Base-by-base conservation (phyloP, 2,888 invertebrate genomes). In the Tanypteryx hageni region DNA sequence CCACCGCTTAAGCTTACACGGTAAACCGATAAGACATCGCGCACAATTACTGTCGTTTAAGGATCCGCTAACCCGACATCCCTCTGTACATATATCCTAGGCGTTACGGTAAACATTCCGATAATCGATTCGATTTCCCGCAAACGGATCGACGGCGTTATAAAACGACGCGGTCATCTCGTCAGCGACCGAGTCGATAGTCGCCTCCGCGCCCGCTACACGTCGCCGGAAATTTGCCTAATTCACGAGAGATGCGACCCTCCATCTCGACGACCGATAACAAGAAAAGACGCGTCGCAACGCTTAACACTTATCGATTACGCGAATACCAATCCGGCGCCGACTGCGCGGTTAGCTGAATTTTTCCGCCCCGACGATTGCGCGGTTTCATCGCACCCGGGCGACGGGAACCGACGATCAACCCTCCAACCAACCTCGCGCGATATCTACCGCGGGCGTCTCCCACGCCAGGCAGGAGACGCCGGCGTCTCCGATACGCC, bases 141-240 rank as follows among this genome's bases (percentile, higher is more conserved):
- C 76, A n/a, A n/a, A 22, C n/a, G 22, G 16, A 22, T 1, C 14
- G 27, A 76, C 76, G 76, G 76, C 76, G 76, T n/a, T 76, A 0
- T 76, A 76, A 76, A 76, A 76, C 76, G 76, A n/a, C 76, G 76
- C 76, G 76, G 76, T 27, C 27, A 27, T n/a, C n/a, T 76, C 76
- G n/a, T n/a, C n/a, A n/a, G 76, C 13, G 10, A 16, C 44, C 3
- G 44, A 44, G 44, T 5, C 44, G 44, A 44, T 3, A 44, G 3
- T 44, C 3, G 44, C 44, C 44, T 44, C 44, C 44, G 44, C 44
- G 44, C 44, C 44, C 44, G 5, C 44, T 1, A 44, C 44, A 44
- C n/a, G 44, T 44, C 44, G 44, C 5, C 44, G 44, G 5, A 1
- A 44, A 44, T 44, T 5, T 44, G 1, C 44, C 44, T 44, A 44